Percentiles rank a stretch among this genome's conserved stretches.
These are phyloP conservation scores for Clarias laeviceps DNA, from an alignment of 2,797 vertebrate species.

Conservation along the genomic window DNA sequence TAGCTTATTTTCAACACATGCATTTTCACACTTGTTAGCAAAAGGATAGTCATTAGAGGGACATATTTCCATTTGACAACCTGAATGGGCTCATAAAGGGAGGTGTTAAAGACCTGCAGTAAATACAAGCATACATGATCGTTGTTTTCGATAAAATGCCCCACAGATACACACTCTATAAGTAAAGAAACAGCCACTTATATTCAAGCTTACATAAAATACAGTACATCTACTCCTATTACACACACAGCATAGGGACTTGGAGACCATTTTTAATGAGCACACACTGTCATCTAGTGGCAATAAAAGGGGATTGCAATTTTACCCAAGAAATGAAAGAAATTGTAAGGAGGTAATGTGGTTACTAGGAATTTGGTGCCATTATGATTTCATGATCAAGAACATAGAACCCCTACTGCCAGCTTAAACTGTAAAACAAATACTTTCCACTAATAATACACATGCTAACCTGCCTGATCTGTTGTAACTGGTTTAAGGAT, in stretches of 20 bases:
- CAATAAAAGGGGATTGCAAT: neutral
- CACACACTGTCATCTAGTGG: slow-evolving; percentile 73
- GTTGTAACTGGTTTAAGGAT: slow-evolving; percentile 73
- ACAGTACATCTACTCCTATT: neutral
- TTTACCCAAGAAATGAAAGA: slow-evolving; percentile 1
- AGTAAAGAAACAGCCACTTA: neutral
- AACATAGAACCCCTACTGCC: neutral
- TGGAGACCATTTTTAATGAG: slow-evolving; percentile 29
- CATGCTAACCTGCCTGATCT: slow-evolving; percentile 68
- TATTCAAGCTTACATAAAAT: neutral
- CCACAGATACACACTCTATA: neutral
- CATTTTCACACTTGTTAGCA: neutral
- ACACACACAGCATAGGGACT: neutral
- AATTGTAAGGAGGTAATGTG: neutral
- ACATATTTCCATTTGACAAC: neutral
- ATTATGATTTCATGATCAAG: neutral
- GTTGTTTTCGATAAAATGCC: neutral
- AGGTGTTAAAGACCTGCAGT: neutral
- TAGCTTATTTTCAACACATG: neutral
- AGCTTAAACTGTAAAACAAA: neutral
- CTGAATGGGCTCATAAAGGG: neutral
- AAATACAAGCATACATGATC: neutral
- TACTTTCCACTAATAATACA: neutral
- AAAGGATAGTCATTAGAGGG: neutral
- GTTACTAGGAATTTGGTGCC: neutral